Percentiles rank a stretch among this genome's conserved stretches.
phyloP scores from a whole-genome alignment of 1,140 invertebrate species.

The Hycleus phaleratus region DNA sequence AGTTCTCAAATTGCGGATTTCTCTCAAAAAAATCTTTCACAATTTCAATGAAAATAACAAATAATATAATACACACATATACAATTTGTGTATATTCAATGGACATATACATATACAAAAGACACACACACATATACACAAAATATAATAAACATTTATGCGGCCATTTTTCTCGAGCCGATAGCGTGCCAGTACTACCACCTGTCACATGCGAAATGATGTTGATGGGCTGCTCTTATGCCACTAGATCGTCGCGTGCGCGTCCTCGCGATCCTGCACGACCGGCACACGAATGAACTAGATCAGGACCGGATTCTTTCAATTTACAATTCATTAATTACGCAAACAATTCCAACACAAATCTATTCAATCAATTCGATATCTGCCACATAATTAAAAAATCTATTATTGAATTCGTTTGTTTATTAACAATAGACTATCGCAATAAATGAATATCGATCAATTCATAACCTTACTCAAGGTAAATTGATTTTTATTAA shows the following conservation, averaged over 20 bases:
- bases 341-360: too few species aligned
- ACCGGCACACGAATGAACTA: background rate
- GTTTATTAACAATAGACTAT: too few species aligned
- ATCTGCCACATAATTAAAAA: too few species aligned
- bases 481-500: too few species aligned
- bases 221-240: background rate
- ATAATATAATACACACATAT: constrained; percentile 2
- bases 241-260: constrained; percentile 18
- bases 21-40: constrained; percentile 21
- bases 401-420: too few species aligned
- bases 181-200: constrained; percentile 37
- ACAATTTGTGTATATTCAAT: background rate
- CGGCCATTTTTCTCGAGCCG: constrained; percentile 32
- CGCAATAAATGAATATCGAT: too few species aligned
- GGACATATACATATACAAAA: background rate
- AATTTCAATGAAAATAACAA: constrained; percentile 20
- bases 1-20: constrained; percentile 15
- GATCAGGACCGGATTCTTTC: background rate
- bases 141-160: background rate
- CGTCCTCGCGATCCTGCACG: constrained; percentile 11
- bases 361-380: too few species aligned
- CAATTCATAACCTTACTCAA: too few species aligned
- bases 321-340: too few species aligned
- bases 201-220: constrained; percentile 34
- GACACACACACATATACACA: background rate